Evolutionary conservation across 1,140 invertebrate genomes (phyloP), one percentile per base, ranked within the genome.

Genomic region (Aphelenchoides avenae): DNA sequence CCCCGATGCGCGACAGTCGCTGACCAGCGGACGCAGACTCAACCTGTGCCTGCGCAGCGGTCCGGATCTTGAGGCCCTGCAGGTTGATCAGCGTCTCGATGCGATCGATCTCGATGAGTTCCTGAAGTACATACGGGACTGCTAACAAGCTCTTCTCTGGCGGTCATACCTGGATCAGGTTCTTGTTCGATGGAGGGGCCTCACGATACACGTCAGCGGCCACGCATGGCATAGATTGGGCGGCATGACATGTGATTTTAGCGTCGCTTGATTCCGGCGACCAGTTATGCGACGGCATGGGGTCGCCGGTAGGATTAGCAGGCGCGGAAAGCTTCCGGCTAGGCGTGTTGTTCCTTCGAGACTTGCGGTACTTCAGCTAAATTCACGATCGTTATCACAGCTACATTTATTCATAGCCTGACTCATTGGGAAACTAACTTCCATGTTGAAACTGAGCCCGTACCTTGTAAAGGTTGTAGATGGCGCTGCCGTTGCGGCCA

Each of bases 401-500:
- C 22, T 47, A 50, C n/a, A n/a, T n/a, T n/a, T n/a, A n/a, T n/a
- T 36, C 15, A 9, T 52, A 6, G 27, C 11, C 7, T n/a, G 27
- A 6, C 7, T 4, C 5, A 3, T n/a, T n/a, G n/a, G n/a, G n/a
- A n/a, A n/a, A n/a, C n/a, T n/a, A n/a, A n/a, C n/a, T n/a, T n/a
- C n/a, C n/a, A n/a, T n/a, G n/a, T n/a, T n/a, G n/a, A n/a, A n/a
- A 41, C 22, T 20, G 22, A 46, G n/a, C 26, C 24, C 26, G 36
- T 77, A 87, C 87, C 86, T 97, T 98, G 82, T 97, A 97, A 53
- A 97, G 83, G 80, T 96, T 97, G 79, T 98, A 98, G 39, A 98
- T 93, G 52, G 91, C 92, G 43, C 91, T 92, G 61, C 91, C 95
- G 82, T 95, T 98, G 61, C 95, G 83, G 26, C 94, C 95, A 43